A percentile compares a stretch with the other conserved stretches of the same genome.
Conservation (phyloP, 2,888 invertebrate genomes). For the Eudemis profundana region DNA sequence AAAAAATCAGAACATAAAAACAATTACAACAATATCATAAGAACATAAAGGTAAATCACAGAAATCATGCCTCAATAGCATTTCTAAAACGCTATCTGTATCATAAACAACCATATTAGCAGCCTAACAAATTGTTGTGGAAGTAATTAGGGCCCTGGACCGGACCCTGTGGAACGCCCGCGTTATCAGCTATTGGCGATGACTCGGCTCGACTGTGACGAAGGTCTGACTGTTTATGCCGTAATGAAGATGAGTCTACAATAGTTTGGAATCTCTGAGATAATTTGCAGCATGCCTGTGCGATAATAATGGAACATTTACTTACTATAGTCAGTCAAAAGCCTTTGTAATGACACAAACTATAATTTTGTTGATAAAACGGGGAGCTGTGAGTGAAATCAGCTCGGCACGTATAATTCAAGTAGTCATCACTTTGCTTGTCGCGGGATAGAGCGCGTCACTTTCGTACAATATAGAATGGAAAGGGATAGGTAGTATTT, state of each 20-base stretch:
- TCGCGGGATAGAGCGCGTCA: too few species aligned
- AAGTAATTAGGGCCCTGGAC: slow-evolving; percentile 30
- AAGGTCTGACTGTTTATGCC: slow-evolving; percentile 27
- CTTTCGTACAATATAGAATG: too few species aligned
- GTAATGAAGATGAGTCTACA: slow-evolving; percentile 35
- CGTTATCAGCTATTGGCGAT: slow-evolving; percentile 29
- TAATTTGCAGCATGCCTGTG: slow-evolving; percentile 20
- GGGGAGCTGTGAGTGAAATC: too few species aligned
- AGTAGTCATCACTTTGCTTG: too few species aligned
- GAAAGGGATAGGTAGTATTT: too few species aligned
- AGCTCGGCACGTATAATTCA: too few species aligned
- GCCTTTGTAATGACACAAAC: too few species aligned
- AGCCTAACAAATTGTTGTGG: slow-evolving; percentile 28
- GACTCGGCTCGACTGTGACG: slow-evolving; percentile 34
- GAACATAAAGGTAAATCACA: background rate
- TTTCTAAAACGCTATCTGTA: slow-evolving; percentile 9
- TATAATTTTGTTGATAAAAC: too few species aligned
- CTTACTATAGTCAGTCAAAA: too few species aligned
- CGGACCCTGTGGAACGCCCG: slow-evolving; percentile 10
- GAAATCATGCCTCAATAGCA: background rate
- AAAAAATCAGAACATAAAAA: too few species aligned
- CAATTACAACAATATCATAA: too few species aligned
- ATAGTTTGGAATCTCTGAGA: slow-evolving; percentile 36
- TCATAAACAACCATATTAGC: slow-evolving; percentile 22
- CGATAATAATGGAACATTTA: slow-evolving; percentile 12